Evolutionary conservation across 2,797 vertebrate species (phyloP), one percentile per base, ranked within the genome.

Genomic region (Sebastolobus altivelis): DNA sequence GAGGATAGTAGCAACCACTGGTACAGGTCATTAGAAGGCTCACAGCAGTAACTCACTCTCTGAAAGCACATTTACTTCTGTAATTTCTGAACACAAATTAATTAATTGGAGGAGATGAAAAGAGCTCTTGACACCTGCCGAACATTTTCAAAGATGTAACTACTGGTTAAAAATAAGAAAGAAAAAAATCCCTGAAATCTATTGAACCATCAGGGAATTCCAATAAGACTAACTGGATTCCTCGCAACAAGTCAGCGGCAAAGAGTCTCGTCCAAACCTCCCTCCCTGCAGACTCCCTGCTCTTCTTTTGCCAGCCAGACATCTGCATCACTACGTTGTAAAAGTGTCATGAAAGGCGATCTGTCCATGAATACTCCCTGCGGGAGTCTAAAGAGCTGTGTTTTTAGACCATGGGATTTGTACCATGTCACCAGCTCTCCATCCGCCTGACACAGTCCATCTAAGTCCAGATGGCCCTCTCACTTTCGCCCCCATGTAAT

Each of bases 311-410:
- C 71, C 72, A 66, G 85, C 55, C 66, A 68, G 68, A 89, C 88
- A 89, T 89, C 77, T 88, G 90, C 69, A 80, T 82, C 78, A 55
- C 22, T 38, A 6, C 16, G 31, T 61, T 78, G 80, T 80, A 46
- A 88, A 81, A 82, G 80, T 81, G 80, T 85, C 85, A 72, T 87
- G 88, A 86, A 89, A 91, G 80, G 27, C 0, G 80, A 91, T 77
- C 54, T 29, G 61, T 65, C 61, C 74, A 68, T 73, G 71, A 81
- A 87, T 78, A 77, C 62, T 79, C 85, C 87, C 87, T 0, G 65
- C 4, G 88, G 84, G 87, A 77, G 6, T 74, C 76, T 80, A 20
- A 69, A 83, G 75, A 69, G 75, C 71, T 20, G 65, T 72, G 74
- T 72, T 90, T 85, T 77, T 20, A 88, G 73, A 86, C 72, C 58